These are phyloP conservation scores for Lanius ludovicianus DNA, from an alignment of 2,113 vertebrate genomes.

Conservation along the genomic window DNA sequence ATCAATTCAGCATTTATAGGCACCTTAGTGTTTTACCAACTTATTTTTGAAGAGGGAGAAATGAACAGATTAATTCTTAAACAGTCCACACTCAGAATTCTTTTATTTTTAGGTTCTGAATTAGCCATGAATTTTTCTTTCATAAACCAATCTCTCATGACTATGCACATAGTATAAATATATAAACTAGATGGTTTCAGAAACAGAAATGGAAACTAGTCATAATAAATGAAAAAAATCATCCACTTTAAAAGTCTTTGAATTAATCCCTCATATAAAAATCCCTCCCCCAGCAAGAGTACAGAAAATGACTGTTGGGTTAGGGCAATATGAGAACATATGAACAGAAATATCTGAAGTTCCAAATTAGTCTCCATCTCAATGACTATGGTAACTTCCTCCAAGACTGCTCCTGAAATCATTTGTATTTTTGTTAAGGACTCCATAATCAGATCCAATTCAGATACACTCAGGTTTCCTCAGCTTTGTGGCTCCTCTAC, in stretches of 20 bases:
- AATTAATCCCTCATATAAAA: slow-evolving; percentile 28
- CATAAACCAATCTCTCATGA: background rate
- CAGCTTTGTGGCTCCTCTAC: background rate
- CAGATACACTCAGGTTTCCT: background rate
- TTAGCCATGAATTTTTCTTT: slow-evolving; percentile 18
- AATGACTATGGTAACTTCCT: background rate
- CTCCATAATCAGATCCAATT: background rate
- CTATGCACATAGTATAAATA: slow-evolving; percentile 42
- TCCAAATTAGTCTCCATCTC: background rate
- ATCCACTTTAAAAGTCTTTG: background rate
- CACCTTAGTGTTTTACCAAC: background rate
- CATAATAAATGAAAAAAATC: background rate
- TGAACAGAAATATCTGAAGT: background rate
- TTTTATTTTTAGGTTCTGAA: slow-evolving; percentile 54
- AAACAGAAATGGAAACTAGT: slow-evolving; percentile 29
- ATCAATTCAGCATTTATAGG: background rate
- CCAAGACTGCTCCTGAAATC: background rate
- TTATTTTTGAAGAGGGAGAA: background rate
- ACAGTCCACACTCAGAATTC: slow-evolving; percentile 16
- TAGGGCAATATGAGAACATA: background rate
- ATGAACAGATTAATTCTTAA: slow-evolving; percentile 40
- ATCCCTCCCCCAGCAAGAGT: background rate
- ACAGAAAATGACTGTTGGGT: background rate
- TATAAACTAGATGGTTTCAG: slow-evolving; percentile 21
- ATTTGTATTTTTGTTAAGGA: background rate